phyloP scores from a whole-genome alignment of 1,140 invertebrate species.

The Lithobius niger region DNA sequence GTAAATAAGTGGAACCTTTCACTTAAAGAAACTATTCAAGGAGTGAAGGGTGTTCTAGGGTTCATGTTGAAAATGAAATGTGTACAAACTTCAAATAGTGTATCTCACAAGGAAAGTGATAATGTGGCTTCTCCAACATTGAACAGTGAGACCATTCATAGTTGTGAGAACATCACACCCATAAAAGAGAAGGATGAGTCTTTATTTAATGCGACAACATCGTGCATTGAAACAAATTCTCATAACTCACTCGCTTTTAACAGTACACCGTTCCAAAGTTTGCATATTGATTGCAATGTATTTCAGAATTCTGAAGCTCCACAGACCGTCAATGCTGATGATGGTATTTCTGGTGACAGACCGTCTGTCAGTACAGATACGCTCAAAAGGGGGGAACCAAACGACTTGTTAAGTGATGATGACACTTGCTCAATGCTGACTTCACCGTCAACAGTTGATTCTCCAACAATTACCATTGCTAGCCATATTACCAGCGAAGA shows the following conservation, averaged over 20 bases:
- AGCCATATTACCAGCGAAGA: not conserved
- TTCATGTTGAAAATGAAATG: not conserved
- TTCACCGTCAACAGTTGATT: no score
- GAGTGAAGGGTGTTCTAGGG: constrained; percentile 1
- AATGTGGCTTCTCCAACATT: not conserved
- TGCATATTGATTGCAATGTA: no score
- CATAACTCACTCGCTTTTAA: no score
- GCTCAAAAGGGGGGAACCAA: not conserved
- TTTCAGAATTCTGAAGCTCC: no score
- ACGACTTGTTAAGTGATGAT: not conserved
- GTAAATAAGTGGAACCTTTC: no score
- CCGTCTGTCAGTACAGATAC: not conserved
- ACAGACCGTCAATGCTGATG: not conserved
- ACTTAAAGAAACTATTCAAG: not conserved
- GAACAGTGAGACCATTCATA: not conserved
- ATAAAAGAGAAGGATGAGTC: not conserved
- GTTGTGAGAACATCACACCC: not conserved
- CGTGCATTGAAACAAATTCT: not conserved
- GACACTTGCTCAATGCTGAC: no score
- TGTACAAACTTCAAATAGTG: not conserved
- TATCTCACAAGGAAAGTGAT: not conserved
- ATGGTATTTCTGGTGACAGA: not conserved
- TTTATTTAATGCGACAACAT: not conserved
- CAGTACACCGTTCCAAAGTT: no score
- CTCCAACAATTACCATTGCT: not conserved